These are phyloP conservation scores for Anarsia innoxiella DNA, from an alignment of 2,888 invertebrate species.

Conservation along the genomic window DNA sequence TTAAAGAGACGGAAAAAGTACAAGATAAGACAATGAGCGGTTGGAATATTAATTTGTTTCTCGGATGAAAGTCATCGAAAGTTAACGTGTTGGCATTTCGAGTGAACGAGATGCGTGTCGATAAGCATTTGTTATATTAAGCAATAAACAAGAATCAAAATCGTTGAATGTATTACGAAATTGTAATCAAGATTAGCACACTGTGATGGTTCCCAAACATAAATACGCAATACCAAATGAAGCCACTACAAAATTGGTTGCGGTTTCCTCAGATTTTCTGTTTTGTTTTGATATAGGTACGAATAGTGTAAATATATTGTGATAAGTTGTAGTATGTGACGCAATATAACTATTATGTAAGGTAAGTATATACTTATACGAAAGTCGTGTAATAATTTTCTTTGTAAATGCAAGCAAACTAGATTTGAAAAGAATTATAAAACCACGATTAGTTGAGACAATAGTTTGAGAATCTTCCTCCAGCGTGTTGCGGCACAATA, in stretches of 20 bases:
- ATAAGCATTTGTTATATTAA: constrained; percentile 21
- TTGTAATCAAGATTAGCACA: constrained; percentile 20
- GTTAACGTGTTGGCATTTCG: constrained; percentile 18
- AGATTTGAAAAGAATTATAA: too few species aligned
- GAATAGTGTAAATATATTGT: too few species aligned
- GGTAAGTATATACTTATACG: too few species aligned
- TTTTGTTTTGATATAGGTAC: too few species aligned
- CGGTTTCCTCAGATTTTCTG: too few species aligned
- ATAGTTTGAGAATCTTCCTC: constrained; percentile 4
- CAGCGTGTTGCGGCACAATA: constrained; percentile 43
- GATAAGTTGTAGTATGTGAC: too few species aligned
- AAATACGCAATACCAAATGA: too few species aligned
- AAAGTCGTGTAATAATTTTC: too few species aligned
- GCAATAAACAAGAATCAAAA: constrained; percentile 28
- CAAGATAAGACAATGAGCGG: constrained; percentile 23
- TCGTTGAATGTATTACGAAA: constrained; percentile 41
- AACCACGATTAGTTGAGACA: too few species aligned
- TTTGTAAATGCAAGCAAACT: too few species aligned
- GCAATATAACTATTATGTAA: too few species aligned
- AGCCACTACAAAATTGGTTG: too few species aligned
- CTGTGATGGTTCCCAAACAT: constrained; percentile 9
- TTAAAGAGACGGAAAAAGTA: constrained; percentile 21
- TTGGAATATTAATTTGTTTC: constrained; percentile 20
- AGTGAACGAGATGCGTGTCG: constrained; percentile 20
- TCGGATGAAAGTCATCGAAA: constrained; percentile 18